Evolutionary conservation across 1,140 invertebrate genomes (phyloP).

Genomic region (Lasioglossum albipes): DNA sequence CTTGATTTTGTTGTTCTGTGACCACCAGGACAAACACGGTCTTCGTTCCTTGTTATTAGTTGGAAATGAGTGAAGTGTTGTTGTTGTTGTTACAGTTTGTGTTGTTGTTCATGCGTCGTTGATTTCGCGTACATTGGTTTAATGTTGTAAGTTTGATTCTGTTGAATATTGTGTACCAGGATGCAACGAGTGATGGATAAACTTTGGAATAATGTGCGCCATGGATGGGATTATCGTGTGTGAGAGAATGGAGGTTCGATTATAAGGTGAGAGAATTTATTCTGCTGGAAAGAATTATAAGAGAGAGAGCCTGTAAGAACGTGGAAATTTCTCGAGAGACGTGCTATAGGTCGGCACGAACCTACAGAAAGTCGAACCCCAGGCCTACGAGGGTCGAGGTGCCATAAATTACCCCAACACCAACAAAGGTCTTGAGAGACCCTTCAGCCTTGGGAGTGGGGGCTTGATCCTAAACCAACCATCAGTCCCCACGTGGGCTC

Average conservation of each 20-base stretch:
- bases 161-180: no score
- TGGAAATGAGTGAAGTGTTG: no score
- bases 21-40: no score
- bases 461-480: background rate
- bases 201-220: background rate
- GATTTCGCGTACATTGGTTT: no score
- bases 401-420: background rate
- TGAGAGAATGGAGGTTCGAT: background rate
- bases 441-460: background rate
- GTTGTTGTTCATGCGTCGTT: no score
- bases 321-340: background rate
- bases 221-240: background rate
- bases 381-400: background rate
- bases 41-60: no score
- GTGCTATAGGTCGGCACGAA: background rate
- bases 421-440: background rate
- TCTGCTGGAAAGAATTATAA: background rate
- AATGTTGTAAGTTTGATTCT: no score
- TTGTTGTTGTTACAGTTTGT: no score
- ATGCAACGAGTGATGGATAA: no score
- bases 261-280: background rate
- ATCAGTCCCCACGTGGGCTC: background rate
- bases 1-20: no score
- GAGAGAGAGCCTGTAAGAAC: no score
- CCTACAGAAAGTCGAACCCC: background rate